A percentile compares a stretch with the other conserved stretches of the same genome.
These are phyloP conservation scores for Origma solitaria DNA, from an alignment of 2,113 vertebrate species.

Conservation along the genomic window DNA sequence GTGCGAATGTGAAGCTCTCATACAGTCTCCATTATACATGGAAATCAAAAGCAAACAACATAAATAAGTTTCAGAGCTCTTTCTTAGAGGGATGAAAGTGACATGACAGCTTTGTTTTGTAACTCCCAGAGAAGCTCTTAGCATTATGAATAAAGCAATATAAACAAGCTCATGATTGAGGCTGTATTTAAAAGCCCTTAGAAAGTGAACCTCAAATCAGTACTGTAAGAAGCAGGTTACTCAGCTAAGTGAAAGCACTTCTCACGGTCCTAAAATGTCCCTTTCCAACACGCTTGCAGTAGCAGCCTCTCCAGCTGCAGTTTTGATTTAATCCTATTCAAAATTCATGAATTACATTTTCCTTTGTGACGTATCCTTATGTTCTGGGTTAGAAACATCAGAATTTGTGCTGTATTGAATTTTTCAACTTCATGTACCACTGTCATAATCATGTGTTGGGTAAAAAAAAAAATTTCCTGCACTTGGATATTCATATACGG, in stretches of 20 bases:
- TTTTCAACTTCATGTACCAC: background rate
- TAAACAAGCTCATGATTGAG: background rate
- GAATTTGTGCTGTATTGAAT: background rate
- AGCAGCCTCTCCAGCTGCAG: slow-evolving; percentile 1
- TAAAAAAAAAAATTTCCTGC: background rate
- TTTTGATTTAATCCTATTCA: background rate
- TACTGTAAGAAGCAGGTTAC: background rate
- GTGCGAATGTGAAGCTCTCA: background rate
- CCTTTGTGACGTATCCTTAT: background rate
- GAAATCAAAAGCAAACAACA: background rate
- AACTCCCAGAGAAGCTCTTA: background rate
- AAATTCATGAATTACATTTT: background rate
- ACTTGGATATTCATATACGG: background rate
- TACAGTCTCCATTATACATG: background rate
- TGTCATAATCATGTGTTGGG: background rate
- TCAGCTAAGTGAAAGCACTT: background rate
- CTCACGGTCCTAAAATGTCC: background rate
- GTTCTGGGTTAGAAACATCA: background rate
- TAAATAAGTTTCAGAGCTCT: background rate
- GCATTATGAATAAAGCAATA: background rate
- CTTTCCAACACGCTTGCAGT: slow-evolving; percentile 1
- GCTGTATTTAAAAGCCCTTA: background rate
- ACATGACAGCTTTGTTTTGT: background rate
- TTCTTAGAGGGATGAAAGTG: background rate
- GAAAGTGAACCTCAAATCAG: background rate